Evolutionary conservation across 37 sponge, comb jelly and placozoan species (phyloP).

Genomic region (Chondrosia reniformis): DNA sequence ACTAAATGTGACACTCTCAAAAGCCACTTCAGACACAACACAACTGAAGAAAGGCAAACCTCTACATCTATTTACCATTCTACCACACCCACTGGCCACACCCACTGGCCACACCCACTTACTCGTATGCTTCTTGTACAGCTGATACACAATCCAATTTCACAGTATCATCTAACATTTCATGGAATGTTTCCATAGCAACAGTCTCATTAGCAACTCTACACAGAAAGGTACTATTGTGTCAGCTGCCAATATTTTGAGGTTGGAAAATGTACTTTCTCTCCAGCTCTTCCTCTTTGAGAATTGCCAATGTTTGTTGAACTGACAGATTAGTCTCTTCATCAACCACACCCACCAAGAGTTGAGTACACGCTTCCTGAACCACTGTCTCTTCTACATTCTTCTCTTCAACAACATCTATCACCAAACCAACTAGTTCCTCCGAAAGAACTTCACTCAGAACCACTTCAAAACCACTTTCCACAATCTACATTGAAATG

Average conservation of each 20-base stretch:
- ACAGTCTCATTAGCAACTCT: too few species aligned
- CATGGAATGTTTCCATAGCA: too few species aligned
- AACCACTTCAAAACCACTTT: background rate
- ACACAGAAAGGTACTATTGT: too few species aligned
- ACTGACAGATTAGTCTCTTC: background rate
- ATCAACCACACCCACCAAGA: constrained; percentile 17
- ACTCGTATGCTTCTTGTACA: background rate
- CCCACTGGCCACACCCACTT: background rate
- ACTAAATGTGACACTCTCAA: background rate
- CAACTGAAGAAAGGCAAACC: background rate
- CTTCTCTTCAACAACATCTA: background rate
- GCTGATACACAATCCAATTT: too few species aligned
- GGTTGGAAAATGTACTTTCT: too few species aligned
- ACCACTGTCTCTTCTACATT: background rate
- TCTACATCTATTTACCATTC: too few species aligned
- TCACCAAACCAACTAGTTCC: too few species aligned
- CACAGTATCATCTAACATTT: too few species aligned
- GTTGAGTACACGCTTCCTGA: background rate
- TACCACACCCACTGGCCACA: background rate
- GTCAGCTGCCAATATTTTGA: too few species aligned
- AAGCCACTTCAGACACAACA: background rate
- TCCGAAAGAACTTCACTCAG: background rate
- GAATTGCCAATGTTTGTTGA: background rate
- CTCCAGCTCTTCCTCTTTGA: background rate
- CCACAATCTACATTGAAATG: background rate